Evolutionary conservation across 2,888 invertebrate genomes (phyloP).

Genomic region (Tortrix viridana): DNA sequence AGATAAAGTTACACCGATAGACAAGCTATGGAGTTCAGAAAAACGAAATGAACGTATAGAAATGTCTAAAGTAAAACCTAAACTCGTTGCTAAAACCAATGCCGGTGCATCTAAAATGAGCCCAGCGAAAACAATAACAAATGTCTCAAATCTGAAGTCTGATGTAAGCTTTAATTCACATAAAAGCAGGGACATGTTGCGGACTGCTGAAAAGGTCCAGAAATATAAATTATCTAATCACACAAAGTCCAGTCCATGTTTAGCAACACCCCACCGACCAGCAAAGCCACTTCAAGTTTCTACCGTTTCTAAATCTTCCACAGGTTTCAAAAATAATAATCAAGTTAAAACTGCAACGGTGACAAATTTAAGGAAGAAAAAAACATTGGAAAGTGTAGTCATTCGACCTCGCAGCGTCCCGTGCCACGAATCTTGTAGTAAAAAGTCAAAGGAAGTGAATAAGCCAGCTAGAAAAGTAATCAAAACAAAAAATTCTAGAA

Average conservation of each 20-base stretch:
- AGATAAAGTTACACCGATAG: constrained; percentile 81
- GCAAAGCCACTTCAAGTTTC: constrained; percentile 59
- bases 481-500: constrained; percentile 57
- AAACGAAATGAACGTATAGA: constrained; percentile 77
- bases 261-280: constrained; percentile 50
- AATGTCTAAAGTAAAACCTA: constrained; percentile 60
- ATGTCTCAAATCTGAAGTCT: constrained; percentile 46
- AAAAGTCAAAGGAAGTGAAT: constrained; percentile 61
- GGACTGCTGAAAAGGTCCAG: constrained; percentile 76
- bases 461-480: constrained; percentile 54
- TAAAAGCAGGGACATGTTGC: constrained; percentile 76
- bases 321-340: constrained; percentile 55
- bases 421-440: constrained; percentile 68
- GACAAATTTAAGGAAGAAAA: constrained; percentile 74
- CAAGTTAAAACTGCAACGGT: constrained; percentile 70
- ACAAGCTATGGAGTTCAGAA: constrained; percentile 81
- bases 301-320: constrained; percentile 62
- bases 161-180: constrained; percentile 56
- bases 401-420: constrained; percentile 65
- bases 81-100: constrained; percentile 53
- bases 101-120: constrained; percentile 45
- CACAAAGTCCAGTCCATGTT: constrained; percentile 66
- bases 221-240: constrained; percentile 67
- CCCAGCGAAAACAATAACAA: constrained; percentile 41
- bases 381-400: constrained; percentile 62